phyloP scores from a whole-genome alignment of 2,797 vertebrate species.

The Malurus leucopterus region DNA sequence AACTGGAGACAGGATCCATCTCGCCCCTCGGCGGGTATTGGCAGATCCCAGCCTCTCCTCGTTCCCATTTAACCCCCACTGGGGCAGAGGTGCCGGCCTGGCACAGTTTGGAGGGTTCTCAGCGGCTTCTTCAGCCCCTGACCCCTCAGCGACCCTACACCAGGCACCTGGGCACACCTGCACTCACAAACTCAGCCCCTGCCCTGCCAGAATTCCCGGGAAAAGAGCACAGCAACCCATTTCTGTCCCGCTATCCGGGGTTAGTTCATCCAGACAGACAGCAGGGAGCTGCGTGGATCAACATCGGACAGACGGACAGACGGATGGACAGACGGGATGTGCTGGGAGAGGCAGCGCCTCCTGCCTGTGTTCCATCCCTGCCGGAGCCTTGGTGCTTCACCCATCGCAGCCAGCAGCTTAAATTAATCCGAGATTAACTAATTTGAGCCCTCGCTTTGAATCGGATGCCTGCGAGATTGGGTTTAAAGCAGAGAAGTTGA shows the following conservation, averaged over 20 bases:
- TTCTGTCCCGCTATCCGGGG: accelerated
- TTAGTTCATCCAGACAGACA: accelerated
- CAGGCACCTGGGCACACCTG: accelerated
- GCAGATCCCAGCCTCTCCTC: not conserved
- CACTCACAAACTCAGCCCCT: not conserved
- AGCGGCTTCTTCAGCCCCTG: not conserved
- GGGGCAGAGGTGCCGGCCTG: not conserved
- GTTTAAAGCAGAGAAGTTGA: not conserved
- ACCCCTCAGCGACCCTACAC: accelerated
- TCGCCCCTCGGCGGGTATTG: not conserved
- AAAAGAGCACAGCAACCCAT: accelerated
- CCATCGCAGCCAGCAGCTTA: accelerated
- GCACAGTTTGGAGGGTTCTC: not conserved
- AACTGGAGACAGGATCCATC: not conserved
- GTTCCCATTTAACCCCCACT: accelerated
- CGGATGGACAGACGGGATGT: accelerated
- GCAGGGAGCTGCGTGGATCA: not conserved
- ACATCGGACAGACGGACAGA: accelerated
- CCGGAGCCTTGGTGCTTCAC: not conserved
- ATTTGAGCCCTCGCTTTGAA: not conserved
- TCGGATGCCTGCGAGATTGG: not conserved
- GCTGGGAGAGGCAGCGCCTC: not conserved
- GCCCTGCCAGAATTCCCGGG: accelerated
- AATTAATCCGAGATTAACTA: slow-evolving; percentile 2
- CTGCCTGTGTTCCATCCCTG: accelerated